Evolutionary conservation across 2,888 invertebrate genomes (phyloP).

Genomic region (Oasisia sp.): DNA sequence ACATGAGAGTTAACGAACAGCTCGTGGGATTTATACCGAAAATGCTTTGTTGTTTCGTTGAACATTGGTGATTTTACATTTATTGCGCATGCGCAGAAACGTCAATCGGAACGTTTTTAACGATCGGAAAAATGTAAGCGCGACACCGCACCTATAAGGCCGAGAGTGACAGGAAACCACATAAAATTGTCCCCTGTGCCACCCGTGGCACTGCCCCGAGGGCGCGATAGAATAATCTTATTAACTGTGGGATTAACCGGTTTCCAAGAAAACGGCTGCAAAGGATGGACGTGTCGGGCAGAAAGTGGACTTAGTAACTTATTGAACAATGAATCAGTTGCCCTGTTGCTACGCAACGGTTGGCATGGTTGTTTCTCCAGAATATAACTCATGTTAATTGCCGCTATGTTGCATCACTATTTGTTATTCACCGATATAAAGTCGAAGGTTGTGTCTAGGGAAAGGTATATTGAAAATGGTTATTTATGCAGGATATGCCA

Average conservation of each 20-base stretch:
- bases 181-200: background rate
- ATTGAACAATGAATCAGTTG: background rate
- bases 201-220: background rate
- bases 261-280: constrained; percentile 8
- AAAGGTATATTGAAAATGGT: background rate
- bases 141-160: background rate
- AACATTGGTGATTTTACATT: no score
- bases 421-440: background rate
- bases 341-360: background rate
- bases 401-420: background rate
- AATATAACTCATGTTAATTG: background rate
- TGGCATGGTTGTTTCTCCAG: background rate
- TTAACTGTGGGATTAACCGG: background rate
- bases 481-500: no score
- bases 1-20: no score
- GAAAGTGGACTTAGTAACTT: background rate
- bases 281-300: background rate
- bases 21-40: no score
- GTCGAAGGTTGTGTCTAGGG: background rate
- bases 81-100: no score
- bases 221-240: background rate
- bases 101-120: no score
- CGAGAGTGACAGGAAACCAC: background rate
- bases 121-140: no score
- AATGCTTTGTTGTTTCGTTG: no score